Evolutionary conservation across 2,797 vertebrate genomes (phyloP), one percentile per base, ranked within the genome.

Genomic region (Poecilia wingei): DNA sequence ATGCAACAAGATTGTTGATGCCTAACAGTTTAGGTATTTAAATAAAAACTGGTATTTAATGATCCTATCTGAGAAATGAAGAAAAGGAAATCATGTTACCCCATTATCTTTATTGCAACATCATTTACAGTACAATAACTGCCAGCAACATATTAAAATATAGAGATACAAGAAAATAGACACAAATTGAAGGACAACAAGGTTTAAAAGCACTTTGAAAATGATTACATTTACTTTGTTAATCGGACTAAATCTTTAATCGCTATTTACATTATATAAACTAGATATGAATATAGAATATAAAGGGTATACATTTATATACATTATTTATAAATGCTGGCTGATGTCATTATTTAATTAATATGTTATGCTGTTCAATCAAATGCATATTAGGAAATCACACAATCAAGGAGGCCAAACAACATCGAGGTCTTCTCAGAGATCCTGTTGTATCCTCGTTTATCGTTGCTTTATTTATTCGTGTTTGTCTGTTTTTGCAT

Each of bases 251-350:
- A 95, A 95, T 91, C 93, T 93, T 88, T 84, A 89, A 90, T 92
- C 86, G 72, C 92, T 95, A 96, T 96, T 95, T 96, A 96, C 95
- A 96, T 93, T 95, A 93, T 96, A 95, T 91, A 96, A 96, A 96
- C 95, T 96, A 96, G 92, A 96, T 94, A 94, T 95, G 92, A 92
- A 94, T 95, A 93, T 93, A 86, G 90, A 94, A 95, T 96, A 96
- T 94, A 96, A 96, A 96, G 95, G 94, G 93, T 95, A 93, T 95
- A 95, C 93, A 92, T 93, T 93, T 96, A 95, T 96, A 90, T 96
- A 95, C 95, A 96, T 91, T 94, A 95, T 96, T 94, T 96, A 96
- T 95, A 96, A 95, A 94, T 93, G 93, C 92, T 94, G 93, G 91
- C 88, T 90, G 80, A 94, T 94, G 91, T 95, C 92, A 93, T 91